Conservation (phyloP, 2,113 vertebrate species). For the Xenopus borealis region DNA sequence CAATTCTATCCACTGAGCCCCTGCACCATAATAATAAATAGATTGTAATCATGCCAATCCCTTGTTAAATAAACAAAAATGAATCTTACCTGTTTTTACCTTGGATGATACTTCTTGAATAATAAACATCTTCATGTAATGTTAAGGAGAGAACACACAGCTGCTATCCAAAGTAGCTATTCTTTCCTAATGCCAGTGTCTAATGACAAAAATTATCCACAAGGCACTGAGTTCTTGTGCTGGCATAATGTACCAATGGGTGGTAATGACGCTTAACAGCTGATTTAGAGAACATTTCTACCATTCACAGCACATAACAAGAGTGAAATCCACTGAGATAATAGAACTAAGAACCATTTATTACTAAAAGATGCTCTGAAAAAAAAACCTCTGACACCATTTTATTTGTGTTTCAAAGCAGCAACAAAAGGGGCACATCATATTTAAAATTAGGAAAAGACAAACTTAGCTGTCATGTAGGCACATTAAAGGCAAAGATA, state of each 20-base stretch:
- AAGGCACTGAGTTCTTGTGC: slow-evolving; percentile 57
- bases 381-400: slow-evolving; percentile 60
- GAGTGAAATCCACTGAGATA: slow-evolving; percentile 66
- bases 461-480: slow-evolving; percentile 35
- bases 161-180: slow-evolving; percentile 6
- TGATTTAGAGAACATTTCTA: slow-evolving; percentile 65
- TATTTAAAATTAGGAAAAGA: slow-evolving; percentile 44
- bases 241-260: slow-evolving; percentile 64
- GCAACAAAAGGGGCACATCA: slow-evolving; percentile 17
- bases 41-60: no score
- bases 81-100: background rate
- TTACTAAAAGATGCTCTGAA: slow-evolving; percentile 70
- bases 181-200: slow-evolving; percentile 65
- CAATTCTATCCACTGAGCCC: no score
- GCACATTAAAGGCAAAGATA: slow-evolving; percentile 3
- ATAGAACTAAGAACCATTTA: slow-evolving; percentile 72
- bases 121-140: slow-evolving; percentile 15
- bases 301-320: slow-evolving; percentile 72
- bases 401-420: slow-evolving; percentile 57
- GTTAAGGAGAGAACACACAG: slow-evolving; percentile 7
- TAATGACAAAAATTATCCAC: slow-evolving; percentile 69
- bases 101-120: slow-evolving; percentile 52
- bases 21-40: no score
- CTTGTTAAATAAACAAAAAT: background rate
- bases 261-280: slow-evolving; percentile 67